A percentile compares a stretch with the other conserved stretches of the same genome.
Conservation (phyloP, 2,113 vertebrate genomes). For the Protobothrops mucrosquamatus region DNA sequence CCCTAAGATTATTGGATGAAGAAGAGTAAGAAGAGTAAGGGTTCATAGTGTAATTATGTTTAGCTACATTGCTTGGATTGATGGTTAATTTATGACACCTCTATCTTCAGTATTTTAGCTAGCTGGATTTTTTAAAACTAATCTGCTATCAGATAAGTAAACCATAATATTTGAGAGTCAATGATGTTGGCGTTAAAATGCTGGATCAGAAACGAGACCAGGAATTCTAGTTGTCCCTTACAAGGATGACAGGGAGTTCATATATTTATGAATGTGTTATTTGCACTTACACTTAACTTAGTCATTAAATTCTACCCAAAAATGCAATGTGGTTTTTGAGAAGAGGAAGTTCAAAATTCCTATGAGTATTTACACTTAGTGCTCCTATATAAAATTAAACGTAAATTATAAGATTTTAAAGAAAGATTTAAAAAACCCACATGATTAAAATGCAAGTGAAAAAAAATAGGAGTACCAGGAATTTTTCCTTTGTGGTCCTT, state of each 20-base stretch:
- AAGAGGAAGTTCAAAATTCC: background rate
- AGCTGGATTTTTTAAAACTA: background rate
- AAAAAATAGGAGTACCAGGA: constrained; percentile 78
- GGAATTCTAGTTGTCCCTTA: background rate
- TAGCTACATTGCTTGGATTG: background rate
- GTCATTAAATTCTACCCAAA: background rate
- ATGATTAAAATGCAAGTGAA: constrained; percentile 12
- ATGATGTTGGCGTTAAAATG: background rate
- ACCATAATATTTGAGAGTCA: background rate
- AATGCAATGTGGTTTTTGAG: constrained; percentile 2
- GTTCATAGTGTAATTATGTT: background rate
- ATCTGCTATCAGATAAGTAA: background rate
- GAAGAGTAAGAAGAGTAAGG: background rate
- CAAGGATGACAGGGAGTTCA: constrained; percentile 7
- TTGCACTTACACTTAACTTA: background rate
- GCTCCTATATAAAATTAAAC: background rate
- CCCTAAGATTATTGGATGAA: background rate
- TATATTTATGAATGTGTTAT: background rate
- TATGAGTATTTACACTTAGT: background rate
- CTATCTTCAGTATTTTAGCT: background rate
- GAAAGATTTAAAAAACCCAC: background rate
- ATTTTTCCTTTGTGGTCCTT: constrained; percentile 73
- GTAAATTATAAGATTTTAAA: background rate
- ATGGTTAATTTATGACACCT: background rate
- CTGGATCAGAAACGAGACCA: background rate